Base-by-base conservation (phyloP, 2,797 vertebrate species). In the Cynodonichthys magdalenae region DNA sequence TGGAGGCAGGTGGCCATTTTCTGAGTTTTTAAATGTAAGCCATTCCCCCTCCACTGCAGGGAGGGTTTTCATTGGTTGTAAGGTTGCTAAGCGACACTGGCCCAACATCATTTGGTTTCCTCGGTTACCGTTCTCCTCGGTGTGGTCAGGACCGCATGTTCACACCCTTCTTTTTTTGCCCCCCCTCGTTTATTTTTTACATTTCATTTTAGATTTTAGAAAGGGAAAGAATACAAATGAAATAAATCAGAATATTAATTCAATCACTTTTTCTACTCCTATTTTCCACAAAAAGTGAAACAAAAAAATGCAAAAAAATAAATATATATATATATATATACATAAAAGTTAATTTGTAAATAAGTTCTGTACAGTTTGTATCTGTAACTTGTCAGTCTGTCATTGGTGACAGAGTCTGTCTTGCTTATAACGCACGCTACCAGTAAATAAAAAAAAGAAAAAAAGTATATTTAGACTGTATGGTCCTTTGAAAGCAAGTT, bases 291-390 rank as follows among this genome's bases (percentile, higher is more conserved):
- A 92, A 92, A 92, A 91, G 82, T 87, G 42, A 85, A 88, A 83
- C 8, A 15, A 68, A 90, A 79, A 59, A 92, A 91, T 88, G 20
- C 51, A 84, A 87, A 90, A 77, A 93, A 93, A 24, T 2, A 24
- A 24, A 3, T 24, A 24, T 24, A 24, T 24, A 24, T 24, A 24
- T 24, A 24, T 2, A 24, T 24, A 24, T 24, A 24, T 24, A 24
- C 3, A 24, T 24, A 24, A 93, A 92, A 92, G 82, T 92, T 92
- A 67, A 93, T 95, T 94, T 97, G 96, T 97, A 97, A 96, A 96
- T 97, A 96, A 79, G 85, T 91, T 86, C 91, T 97, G 96, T 97
- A 97, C 95, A 97, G 95, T 98, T 96, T 96, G 96, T 97, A 95
- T 96, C 92, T 82, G 91, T 96, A 94, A 93, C 89, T 91, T 92